Conservation (phyloP, 2,888 invertebrate genomes). For the Bombylius discolor region DNA sequence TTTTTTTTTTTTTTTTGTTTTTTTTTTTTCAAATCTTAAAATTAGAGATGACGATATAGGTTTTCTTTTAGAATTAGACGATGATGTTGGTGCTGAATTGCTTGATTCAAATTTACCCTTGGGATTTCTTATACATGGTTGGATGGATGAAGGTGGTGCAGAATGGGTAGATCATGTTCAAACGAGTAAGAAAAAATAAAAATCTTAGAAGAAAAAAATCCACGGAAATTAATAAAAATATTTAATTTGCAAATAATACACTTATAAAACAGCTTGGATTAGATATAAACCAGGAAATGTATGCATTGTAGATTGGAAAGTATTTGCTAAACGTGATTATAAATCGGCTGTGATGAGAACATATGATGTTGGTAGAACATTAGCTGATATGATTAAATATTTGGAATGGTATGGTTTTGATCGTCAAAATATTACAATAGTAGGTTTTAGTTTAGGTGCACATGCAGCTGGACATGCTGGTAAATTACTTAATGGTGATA, state of each 20-base stretch:
- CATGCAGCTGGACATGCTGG: conserved; percentile 35
- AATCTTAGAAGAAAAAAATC: neutral
- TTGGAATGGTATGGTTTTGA: conserved; percentile 25
- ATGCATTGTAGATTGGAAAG: conserved; percentile 33
- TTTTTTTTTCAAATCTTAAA: neutral
- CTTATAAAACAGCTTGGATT: conserved; percentile 25
- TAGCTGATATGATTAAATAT: conserved; percentile 28
- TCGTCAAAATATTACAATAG: conserved; percentile 28
- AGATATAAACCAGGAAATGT: conserved; percentile 26
- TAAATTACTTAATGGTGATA: conserved; percentile 23
- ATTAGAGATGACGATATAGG: neutral
- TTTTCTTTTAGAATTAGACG: neutral
- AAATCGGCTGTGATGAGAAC: conserved; percentile 30
- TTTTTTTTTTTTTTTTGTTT: neutral
- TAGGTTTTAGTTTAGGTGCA: conserved; percentile 34
- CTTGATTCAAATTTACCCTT: neutral
- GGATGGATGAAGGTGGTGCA: conserved; percentile 32
- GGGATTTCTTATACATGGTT: conserved; percentile 32
- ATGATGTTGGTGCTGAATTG: neutral
- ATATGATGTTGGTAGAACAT: conserved; percentile 32
- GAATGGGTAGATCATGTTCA: conserved; percentile 29
- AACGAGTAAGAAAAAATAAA: conserved; percentile 18
- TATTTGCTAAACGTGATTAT: conserved; percentile 28
- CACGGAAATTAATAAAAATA: too few relatives aligned
- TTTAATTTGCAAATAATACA: neutral